These are phyloP conservation scores for Hycleus cichorii DNA, from an alignment of 1,140 invertebrate genomes.

Conservation along the genomic window DNA sequence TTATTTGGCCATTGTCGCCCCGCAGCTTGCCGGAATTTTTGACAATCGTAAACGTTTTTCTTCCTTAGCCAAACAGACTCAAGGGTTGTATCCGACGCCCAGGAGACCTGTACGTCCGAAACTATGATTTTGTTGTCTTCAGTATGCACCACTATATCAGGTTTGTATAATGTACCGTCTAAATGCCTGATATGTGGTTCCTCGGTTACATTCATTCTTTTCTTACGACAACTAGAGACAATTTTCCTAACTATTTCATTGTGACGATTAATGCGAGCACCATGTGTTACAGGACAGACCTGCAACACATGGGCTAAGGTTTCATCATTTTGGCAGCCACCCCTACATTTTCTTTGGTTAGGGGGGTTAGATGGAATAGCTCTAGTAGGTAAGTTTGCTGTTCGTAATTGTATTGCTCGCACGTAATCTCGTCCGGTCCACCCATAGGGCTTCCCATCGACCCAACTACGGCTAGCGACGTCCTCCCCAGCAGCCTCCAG, in stretches of 20 bases:
- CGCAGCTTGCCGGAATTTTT: too few relatives aligned
- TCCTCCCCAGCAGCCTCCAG: neutral
- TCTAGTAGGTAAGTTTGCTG: neutral
- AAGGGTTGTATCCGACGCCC: too few relatives aligned
- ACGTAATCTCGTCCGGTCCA: constrained; percentile 15
- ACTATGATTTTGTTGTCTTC: too few relatives aligned
- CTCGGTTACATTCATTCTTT: too few relatives aligned
- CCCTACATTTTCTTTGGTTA: constrained; percentile 2
- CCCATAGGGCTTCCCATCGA: neutral
- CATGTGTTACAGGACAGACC: constrained; percentile 5
- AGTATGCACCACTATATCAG: too few relatives aligned
- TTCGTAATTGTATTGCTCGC: constrained; percentile 5
- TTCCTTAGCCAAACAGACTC: too few relatives aligned
- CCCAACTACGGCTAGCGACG: neutral
- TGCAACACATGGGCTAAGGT: constrained; percentile 7
- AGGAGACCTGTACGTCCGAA: too few relatives aligned
- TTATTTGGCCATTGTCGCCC: too few relatives aligned
- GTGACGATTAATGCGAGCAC: neutral
- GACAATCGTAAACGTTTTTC: too few relatives aligned
- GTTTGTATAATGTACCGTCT: too few relatives aligned
- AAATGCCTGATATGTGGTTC: too few relatives aligned
- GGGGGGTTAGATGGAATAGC: constrained; percentile 2
- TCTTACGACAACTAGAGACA: too few relatives aligned
- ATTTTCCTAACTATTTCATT: neutral
- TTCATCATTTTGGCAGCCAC: neutral